These are phyloP conservation scores for Dasyurus viverrinus DNA, from an alignment of 2,113 vertebrate species.

Conservation along the genomic window DNA sequence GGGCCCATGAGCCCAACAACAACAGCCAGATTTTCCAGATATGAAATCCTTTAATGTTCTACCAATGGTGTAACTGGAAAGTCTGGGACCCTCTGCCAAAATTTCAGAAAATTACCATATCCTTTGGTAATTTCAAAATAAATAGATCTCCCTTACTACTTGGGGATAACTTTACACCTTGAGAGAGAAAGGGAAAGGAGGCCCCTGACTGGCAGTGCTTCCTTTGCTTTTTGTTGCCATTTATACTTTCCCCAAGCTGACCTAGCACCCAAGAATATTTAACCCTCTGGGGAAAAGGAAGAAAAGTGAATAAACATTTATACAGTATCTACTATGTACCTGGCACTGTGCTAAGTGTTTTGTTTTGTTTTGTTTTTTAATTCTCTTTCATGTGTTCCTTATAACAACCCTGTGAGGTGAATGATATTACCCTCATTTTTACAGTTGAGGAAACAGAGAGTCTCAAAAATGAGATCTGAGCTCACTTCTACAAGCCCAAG, in stretches of 20 bases:
- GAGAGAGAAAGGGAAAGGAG: background rate
- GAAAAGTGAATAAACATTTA: background rate
- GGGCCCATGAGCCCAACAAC: conserved; percentile 1
- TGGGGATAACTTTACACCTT: background rate
- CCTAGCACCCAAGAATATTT: background rate
- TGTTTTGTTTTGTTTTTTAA: background rate
- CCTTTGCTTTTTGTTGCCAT: conserved; percentile 4
- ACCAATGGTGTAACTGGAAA: conserved; percentile 40
- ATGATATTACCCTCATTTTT: background rate
- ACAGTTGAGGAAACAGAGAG: background rate
- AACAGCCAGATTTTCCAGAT: conserved; percentile 10
- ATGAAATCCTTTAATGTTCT: conserved; percentile 49
- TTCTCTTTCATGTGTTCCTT: background rate
- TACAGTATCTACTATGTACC: background rate
- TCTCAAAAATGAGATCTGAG: background rate
- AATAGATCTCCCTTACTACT: conserved; percentile 29
- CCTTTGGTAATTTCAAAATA: conserved; percentile 30
- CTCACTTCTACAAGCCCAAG: background rate
- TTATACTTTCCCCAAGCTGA: background rate
- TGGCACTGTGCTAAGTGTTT: background rate
- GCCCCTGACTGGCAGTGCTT: background rate
- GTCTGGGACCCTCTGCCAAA: conserved; percentile 55
- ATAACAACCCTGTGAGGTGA: background rate
- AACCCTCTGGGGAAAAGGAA: background rate
- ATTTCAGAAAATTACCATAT: conserved; percentile 48